Percentiles rank a stretch among this genome's conserved stretches.
Evolutionary conservation across 2,113 vertebrate genomes (phyloP).

Genomic region (Xerus inauris): DNA sequence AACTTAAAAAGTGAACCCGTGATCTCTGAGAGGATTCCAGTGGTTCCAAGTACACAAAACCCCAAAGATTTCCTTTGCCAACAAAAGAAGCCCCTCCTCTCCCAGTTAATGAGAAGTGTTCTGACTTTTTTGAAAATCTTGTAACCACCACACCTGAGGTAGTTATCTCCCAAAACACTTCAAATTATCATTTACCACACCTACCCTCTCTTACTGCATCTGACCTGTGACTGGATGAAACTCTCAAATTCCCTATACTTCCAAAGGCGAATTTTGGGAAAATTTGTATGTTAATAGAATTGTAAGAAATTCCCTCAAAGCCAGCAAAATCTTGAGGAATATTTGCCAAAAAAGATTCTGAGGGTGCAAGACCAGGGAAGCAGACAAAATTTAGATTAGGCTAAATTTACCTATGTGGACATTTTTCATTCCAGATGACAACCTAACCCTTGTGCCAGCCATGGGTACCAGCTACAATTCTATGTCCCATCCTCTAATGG

Average conservation of each 20-base stretch:
- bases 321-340: neutral
- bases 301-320: neutral
- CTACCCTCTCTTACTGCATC: neutral
- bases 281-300: neutral
- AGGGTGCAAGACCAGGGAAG: neutral
- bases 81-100: neutral
- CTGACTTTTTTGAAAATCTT: neutral
- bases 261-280: neutral
- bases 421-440: neutral
- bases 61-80: neutral
- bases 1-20: neutral
- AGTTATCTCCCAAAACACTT: neutral
- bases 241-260: neutral
- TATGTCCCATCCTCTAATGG: neutral
- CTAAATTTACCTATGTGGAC: neutral
- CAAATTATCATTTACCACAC: neutral
- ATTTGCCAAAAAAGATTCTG: neutral
- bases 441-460: neutral
- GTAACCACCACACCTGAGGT: neutral
- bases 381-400: neutral
- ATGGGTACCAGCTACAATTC: neutral
- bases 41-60: neutral
- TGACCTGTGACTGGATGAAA: neutral
- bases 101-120: neutral
- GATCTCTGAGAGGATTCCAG: neutral